Percentiles rank a stretch among this genome's conserved stretches.
phyloP scores from a whole-genome alignment of 2,888 invertebrate species.

The Andricus quercusramuli region DNA sequence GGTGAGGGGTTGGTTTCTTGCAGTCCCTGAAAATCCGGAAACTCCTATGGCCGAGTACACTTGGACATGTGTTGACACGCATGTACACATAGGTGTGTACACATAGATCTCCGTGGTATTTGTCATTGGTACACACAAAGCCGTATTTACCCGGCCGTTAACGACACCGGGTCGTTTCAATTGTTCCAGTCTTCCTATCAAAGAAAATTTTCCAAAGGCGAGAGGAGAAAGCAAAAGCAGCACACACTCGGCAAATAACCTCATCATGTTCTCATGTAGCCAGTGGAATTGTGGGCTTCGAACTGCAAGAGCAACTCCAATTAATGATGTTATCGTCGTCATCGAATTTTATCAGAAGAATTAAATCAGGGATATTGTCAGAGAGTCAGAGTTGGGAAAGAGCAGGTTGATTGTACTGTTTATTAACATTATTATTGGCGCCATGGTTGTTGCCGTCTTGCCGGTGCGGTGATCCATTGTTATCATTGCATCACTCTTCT shows the following conservation, averaged over 20 bases:
- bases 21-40: conserved; percentile 21
- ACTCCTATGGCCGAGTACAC: conserved; percentile 1
- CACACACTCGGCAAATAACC: conserved; percentile 5
- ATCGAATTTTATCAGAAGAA: background rate
- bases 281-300: background rate
- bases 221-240: conserved; percentile 8
- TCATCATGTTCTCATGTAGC: background rate
- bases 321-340: background rate
- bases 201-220: conserved; percentile 34
- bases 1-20: background rate
- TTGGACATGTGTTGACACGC: conserved; percentile 20
- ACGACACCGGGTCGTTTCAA: conserved; percentile 28
- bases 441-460: conserved; percentile 7
- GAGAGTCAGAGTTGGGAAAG: conserved; percentile 24
- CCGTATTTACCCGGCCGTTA: conserved; percentile 24
- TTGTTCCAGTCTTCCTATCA: conserved; percentile 29
- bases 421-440: conserved; percentile 33
- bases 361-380: conserved; percentile 15
- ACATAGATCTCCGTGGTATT: conserved; percentile 3
- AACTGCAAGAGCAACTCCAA: background rate
- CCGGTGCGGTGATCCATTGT: conserved; percentile 1
- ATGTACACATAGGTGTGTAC: background rate
- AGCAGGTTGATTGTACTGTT: conserved; percentile 11
- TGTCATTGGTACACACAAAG: conserved; percentile 16
- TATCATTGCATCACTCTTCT: conserved; percentile 29